Conservation (phyloP, 2,888 invertebrate genomes). For the Spisula subtruncata region DNA sequence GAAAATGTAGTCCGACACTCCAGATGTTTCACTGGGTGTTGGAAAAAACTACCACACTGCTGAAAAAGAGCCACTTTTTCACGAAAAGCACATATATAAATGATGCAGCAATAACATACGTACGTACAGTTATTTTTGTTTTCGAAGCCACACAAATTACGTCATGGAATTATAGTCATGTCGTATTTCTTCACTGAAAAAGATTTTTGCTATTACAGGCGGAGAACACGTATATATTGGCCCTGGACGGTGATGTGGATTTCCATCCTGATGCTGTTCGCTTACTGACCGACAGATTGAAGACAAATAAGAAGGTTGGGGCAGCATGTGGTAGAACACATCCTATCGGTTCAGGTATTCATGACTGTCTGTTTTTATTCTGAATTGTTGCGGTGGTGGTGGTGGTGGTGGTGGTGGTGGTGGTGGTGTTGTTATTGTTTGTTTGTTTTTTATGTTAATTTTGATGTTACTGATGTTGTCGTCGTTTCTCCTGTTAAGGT, state of each 20-base stretch:
- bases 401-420: neutral
- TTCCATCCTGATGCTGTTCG: constrained; percentile 98
- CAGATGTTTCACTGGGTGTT: too few species aligned
- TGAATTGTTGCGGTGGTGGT: neutral
- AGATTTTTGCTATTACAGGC: constrained; percentile 89
- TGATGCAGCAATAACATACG: too few species aligned
- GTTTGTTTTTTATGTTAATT: neutral
- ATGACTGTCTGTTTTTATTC: too few species aligned
- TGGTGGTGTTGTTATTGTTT: neutral
- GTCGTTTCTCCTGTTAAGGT: neutral
- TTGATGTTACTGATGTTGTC: neutral
- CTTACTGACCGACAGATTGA: constrained; percentile 98
- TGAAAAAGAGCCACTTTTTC: too few species aligned
- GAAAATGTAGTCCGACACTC: too few species aligned
- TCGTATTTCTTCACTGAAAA: too few species aligned
- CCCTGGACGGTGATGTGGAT: constrained; percentile 99
- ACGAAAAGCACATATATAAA: too few species aligned
- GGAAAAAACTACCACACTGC: too few species aligned
- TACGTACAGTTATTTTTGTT: too few species aligned
- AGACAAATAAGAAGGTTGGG: constrained; percentile 98
- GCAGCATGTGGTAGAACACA: constrained; percentile 99
- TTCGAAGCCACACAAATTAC: too few species aligned
- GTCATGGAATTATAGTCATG: too few species aligned
- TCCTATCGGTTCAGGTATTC: constrained; percentile 94
- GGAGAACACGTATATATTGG: constrained; percentile 97